phyloP scores from a whole-genome alignment of 2,888 invertebrate genomes.

The Aphidius colemani region DNA sequence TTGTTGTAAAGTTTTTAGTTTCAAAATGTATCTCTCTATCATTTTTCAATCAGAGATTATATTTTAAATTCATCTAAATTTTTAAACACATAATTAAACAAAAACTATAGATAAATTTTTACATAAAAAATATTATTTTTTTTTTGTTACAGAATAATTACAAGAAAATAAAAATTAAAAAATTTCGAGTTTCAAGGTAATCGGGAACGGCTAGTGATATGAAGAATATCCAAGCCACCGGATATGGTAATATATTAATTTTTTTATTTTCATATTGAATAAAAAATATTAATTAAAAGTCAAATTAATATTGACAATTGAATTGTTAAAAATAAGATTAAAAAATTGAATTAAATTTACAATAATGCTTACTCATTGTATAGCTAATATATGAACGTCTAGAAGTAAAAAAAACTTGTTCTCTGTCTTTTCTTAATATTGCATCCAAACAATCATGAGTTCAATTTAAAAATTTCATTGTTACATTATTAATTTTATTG shows the following conservation, averaged over 20 bases:
- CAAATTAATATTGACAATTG: neutral
- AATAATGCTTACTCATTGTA: neutral
- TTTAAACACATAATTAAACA: too few relatives aligned
- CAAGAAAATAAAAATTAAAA: too few relatives aligned
- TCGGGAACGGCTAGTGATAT: constrained; percentile 46
- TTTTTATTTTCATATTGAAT: neutral
- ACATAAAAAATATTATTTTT: too few relatives aligned
- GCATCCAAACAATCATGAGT: neutral
- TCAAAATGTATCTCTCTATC: too few relatives aligned
- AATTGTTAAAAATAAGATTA: neutral
- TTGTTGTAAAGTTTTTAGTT: too few relatives aligned
- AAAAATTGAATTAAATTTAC: neutral
- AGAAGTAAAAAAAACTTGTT: neutral
- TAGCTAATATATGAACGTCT: neutral
- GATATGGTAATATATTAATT: constrained; percentile 45
- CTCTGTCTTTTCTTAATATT: neutral
- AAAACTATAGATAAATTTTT: too few relatives aligned
- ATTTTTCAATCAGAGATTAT: too few relatives aligned
- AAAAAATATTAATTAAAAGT: constrained; percentile 1
- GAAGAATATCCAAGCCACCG: constrained; percentile 52
- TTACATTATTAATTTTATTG: too few relatives aligned
- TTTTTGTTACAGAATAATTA: constrained; percentile 2
- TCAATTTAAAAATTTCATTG: too few relatives aligned
- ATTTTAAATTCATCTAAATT: too few relatives aligned
- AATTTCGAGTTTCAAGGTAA: neutral